phyloP scores from a whole-genome alignment of 2,113 vertebrate genomes.

The Manacus vitellinus region DNA sequence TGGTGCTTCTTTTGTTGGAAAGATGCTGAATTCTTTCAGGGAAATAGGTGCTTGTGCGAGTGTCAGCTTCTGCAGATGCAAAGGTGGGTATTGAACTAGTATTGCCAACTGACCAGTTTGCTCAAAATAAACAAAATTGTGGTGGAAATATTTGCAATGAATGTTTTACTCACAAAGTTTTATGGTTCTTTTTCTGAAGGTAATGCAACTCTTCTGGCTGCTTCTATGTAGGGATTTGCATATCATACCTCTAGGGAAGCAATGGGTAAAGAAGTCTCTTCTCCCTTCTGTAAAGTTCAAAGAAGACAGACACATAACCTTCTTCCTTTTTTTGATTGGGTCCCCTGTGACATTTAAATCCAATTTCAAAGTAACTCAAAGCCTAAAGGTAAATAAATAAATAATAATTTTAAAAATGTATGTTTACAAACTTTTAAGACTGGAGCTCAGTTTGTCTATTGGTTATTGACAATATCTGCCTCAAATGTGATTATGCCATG shows the following conservation, averaged over 20 bases:
- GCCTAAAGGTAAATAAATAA: not conserved
- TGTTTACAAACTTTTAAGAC: not conserved
- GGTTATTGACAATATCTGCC: not conserved
- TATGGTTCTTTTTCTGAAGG: not conserved
- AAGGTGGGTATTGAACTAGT: not conserved
- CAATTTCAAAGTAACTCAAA: not conserved
- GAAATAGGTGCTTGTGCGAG: not conserved
- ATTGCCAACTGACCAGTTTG: not conserved
- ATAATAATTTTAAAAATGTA: not conserved
- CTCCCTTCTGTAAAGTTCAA: not conserved
- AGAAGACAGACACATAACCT: not conserved
- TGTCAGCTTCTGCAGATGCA: rapidly evolving
- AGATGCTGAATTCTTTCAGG: not conserved
- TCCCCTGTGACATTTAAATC: not conserved
- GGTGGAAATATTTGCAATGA: not conserved
- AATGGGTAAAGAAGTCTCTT: not conserved
- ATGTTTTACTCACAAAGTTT: not conserved
- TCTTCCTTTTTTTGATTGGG: not conserved
- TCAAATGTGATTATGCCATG: not conserved
- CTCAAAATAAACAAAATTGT: not conserved
- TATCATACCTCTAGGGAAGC: not conserved
- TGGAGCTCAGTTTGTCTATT: not conserved
- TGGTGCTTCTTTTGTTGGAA: not conserved
- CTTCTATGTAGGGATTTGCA: not conserved
- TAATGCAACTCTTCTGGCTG: not conserved